Base-by-base conservation (phyloP, 2,888 invertebrate species). In the Habroteleia sp. region DNA sequence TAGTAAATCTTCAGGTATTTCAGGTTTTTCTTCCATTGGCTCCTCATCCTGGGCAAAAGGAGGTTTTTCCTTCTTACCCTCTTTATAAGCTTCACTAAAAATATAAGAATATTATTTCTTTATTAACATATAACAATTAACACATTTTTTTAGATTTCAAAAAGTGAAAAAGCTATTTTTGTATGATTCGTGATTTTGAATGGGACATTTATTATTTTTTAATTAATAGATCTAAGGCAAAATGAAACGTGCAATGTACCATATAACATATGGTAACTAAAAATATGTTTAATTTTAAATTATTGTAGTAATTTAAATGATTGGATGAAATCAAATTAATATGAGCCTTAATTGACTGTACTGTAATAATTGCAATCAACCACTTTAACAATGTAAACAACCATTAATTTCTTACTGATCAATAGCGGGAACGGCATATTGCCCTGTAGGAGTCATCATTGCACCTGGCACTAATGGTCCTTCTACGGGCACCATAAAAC, bases 401-500 rank as follows among this genome's bases (percentile, higher is more conserved):
- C 4, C 1, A 1, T 63, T 25, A 33, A 31, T 46, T 39, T 91
- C 93, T 92, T 89, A 95, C 95, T 94, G 94, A 89, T 97, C 96
- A 58, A 97, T 93, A 48, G 93, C 94, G 74, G 96, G 96, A 29
- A 97, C 96, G 79, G 96, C 97, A 90, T 94, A 96, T 25, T 94
- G 93, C 81, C 97, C 97, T 80, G 93, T 93, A 41, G 95, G 94
- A 23, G 96, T 96, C 92, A 96, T 94, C 92, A 96, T 94, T 58
- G 96, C 97, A 74, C 98, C 98, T 69, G 95, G 96, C 79, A 95
- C 94, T 87, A 93, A 92, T 13, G 96, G 96, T 37, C 96, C 95
- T 83, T 93, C 95, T n/a, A 97, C 97, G 41, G 95, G 94, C 66
- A 96, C 95, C 94, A 97, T 95, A 90, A 98, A 98, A 90, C 97